Evolutionary conservation across 2,888 invertebrate species (phyloP), one percentile per base, ranked within the genome.

Genomic region (Glaucopsyche alexis): DNA sequence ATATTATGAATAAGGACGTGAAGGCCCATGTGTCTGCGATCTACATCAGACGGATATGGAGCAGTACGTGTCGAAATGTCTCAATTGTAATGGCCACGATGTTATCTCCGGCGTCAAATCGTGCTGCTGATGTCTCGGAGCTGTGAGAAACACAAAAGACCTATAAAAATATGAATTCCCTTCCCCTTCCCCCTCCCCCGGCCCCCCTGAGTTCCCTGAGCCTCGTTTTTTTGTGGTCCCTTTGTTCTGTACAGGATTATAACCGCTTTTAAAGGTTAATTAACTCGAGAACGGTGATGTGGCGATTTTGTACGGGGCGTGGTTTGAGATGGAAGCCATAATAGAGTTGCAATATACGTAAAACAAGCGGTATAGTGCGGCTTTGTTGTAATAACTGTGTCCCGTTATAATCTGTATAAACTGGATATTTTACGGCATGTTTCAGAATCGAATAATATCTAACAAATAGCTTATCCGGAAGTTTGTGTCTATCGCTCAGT

Each of bases 101-200:
- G 91, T 87, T 82, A 93, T 93, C 92, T 85, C 80, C 78, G 83
- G 88, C 90, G 87, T 89, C 90, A 86, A 86, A 85, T 90, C 91
- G 89, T 91, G 91, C 91, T 89, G 91, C 91, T 89, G 90, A 88
- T 87, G 87, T 85, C 81, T 86, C 82, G 83, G 85, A 87, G 85
- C 90, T 91, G 90, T 91, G 91, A 92, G 91, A 93, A 91, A 90
- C 85, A 89, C 89, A 91, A 92, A 90, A 88, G 89, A 77, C 81
- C 80, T 82, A 87, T 88, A 89, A 90, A 89, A 89, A 89, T 86
- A 85, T 88, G 88, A 89, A 86, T 90, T 89, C 89, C 86, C 88
- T 85, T 87, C 85, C 82, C 84, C 82, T 85, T 84, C 86, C 83
- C 79, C 82, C 88, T 89, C 86, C 88, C 85, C 83, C 84, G 86